Percentiles rank a stretch among this genome's conserved stretches.
These are phyloP conservation scores for Myiotriccus ornatus DNA, from an alignment of 2,797 vertebrate genomes.

Conservation along the genomic window DNA sequence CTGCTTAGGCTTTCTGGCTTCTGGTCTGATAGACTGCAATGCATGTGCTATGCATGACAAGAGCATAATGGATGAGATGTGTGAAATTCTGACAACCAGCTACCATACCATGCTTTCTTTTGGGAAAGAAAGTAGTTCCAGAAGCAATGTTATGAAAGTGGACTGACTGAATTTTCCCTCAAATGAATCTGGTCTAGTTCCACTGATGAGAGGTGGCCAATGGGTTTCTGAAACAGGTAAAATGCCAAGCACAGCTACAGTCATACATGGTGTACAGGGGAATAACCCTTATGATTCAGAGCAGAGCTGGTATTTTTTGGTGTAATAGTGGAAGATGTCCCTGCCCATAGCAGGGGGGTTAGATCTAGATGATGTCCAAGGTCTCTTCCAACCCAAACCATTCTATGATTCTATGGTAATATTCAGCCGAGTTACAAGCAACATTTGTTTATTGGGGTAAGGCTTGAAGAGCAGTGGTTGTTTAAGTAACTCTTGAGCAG, in stretches of 20 bases:
- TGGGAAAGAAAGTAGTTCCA: not conserved
- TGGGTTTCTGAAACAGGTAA: not conserved
- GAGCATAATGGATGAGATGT: not conserved
- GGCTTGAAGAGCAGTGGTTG: not conserved
- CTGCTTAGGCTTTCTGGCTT: not conserved
- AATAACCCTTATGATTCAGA: not conserved
- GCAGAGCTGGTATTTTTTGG: not conserved
- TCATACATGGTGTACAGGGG: not conserved
- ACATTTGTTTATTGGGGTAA: not conserved
- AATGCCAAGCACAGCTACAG: not conserved
- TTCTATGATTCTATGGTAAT: not conserved
- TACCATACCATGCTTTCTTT: not conserved
- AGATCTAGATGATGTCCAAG: not conserved
- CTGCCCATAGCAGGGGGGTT: not conserved
- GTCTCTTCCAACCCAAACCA: not conserved
- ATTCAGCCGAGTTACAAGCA: not conserved
- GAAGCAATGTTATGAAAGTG: not conserved
- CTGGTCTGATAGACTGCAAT: not conserved
- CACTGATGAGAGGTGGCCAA: not conserved
- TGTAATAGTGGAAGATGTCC: not conserved
- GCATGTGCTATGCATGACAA: not conserved
- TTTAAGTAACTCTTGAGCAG: accelerated
- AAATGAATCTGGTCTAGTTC: not conserved
- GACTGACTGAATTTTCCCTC: not conserved
- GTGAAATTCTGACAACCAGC: not conserved